Conservation (phyloP, 2,888 invertebrate genomes). For the Metalampra italica region DNA sequence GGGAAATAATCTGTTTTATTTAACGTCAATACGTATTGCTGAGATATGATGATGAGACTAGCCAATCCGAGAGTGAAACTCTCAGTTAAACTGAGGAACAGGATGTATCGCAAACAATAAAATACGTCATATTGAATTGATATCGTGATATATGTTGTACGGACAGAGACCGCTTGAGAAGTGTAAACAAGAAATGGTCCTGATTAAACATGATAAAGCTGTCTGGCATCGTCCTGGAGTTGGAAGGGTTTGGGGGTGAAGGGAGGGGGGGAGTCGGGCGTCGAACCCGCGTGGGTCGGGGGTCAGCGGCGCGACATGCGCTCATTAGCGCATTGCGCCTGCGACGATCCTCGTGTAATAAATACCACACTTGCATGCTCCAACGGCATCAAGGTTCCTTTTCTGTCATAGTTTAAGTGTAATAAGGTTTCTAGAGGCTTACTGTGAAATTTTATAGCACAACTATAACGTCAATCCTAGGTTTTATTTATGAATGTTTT, state of each 20-base stretch:
- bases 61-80: not conserved
- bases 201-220: slow-evolving; percentile 54
- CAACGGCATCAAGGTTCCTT: not conserved
- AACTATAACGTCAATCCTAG: no score
- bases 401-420: not conserved
- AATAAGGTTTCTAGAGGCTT: no score
- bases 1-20: no score
- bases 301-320: slow-evolving; percentile 71
- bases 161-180: slow-evolving; percentile 23
- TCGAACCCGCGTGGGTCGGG: slow-evolving; percentile 75
- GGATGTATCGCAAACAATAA: slow-evolving; percentile 23
- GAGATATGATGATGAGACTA: not conserved
- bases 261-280: slow-evolving; percentile 50
- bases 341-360: slow-evolving; percentile 28
- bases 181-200: slow-evolving; percentile 44
- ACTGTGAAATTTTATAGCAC: no score
- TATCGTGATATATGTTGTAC: slow-evolving; percentile 19
- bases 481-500: no score
- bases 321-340: slow-evolving; percentile 61
- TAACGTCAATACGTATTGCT: not conserved
- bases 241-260: slow-evolving; percentile 27
- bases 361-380: slow-evolving; percentile 13
- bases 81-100: slow-evolving; percentile 21
- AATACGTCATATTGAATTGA: slow-evolving; percentile 20
- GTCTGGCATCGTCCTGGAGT: slow-evolving; percentile 46